phyloP scores from a whole-genome alignment of 2,888 invertebrate species.

The Thera britannica region DNA sequence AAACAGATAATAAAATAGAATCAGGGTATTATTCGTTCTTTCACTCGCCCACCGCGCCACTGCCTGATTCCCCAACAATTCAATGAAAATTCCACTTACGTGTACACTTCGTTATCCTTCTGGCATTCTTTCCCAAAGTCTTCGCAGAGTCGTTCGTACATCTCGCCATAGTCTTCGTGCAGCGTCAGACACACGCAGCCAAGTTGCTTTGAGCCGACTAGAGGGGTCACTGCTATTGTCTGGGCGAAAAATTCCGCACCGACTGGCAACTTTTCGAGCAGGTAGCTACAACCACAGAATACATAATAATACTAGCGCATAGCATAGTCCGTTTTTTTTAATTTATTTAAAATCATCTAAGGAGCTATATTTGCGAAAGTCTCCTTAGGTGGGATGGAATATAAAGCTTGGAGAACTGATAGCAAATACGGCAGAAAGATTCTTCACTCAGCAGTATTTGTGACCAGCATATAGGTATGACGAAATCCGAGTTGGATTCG shows the following conservation, averaged over 20 bases:
- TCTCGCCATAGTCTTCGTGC: slow-evolving; percentile 45
- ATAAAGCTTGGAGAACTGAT: too few relatives aligned
- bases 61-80: not conserved
- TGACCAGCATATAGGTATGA: too few relatives aligned
- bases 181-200: slow-evolving; percentile 64
- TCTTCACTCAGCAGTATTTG: too few relatives aligned
- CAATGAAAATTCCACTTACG: not conserved
- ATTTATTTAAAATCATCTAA: too few relatives aligned
- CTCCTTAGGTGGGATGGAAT: too few relatives aligned
- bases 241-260: slow-evolving; percentile 55
- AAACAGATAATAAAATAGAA: too few relatives aligned
- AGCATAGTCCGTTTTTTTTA: too few relatives aligned
- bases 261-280: slow-evolving; percentile 54
- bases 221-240: slow-evolving; percentile 48
- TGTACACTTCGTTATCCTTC: slow-evolving; percentile 32
- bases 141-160: slow-evolving; percentile 56
- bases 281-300: slow-evolving; percentile 51
- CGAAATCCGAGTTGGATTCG: too few relatives aligned
- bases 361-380: too few relatives aligned
- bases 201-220: slow-evolving; percentile 43
- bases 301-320: not conserved
- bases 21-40: too few relatives aligned
- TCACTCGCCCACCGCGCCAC: not conserved
- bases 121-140: slow-evolving; percentile 54
- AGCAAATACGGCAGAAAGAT: too few relatives aligned